Evolutionary conservation across 2,888 invertebrate genomes (phyloP).

Genomic region (Hirtodrosophila trivittata): DNA sequence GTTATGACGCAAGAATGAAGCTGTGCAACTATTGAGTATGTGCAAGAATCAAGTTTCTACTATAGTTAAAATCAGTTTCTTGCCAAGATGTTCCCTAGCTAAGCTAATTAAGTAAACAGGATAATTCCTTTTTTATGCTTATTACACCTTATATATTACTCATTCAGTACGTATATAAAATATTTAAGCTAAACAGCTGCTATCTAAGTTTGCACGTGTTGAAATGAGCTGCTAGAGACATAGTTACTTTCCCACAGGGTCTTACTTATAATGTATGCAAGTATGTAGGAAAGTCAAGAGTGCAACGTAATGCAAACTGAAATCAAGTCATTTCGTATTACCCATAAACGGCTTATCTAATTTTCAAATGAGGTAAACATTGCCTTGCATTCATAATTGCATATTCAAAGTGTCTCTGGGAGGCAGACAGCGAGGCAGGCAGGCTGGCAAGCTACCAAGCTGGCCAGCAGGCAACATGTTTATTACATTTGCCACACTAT

Average conservation of each 20-base stretch:
- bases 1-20: no score
- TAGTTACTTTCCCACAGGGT: conserved; percentile 7
- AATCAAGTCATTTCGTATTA: conserved; percentile 63
- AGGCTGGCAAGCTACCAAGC: conserved; percentile 30
- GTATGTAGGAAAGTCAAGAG: conserved; percentile 15
- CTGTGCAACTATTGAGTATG: no score
- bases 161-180: no score
- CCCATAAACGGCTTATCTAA: conserved; percentile 70
- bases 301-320: conserved; percentile 25
- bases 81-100: no score
- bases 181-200: no score
- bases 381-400: conserved; percentile 68
- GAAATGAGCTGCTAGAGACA: no score
- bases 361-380: conserved; percentile 70
- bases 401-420: conserved; percentile 70
- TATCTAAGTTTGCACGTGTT: neutral
- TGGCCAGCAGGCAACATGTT: conserved; percentile 56
- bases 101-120: no score
- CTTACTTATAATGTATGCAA: neutral
- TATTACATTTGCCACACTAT: conserved; percentile 73
- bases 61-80: no score
- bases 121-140: neutral
- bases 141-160: no score
- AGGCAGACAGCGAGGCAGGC: conserved; percentile 44
- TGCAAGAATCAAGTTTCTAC: no score